phyloP scores from a whole-genome alignment of 1,140 invertebrate species.

The Centruroides sculpturatus region DNA sequence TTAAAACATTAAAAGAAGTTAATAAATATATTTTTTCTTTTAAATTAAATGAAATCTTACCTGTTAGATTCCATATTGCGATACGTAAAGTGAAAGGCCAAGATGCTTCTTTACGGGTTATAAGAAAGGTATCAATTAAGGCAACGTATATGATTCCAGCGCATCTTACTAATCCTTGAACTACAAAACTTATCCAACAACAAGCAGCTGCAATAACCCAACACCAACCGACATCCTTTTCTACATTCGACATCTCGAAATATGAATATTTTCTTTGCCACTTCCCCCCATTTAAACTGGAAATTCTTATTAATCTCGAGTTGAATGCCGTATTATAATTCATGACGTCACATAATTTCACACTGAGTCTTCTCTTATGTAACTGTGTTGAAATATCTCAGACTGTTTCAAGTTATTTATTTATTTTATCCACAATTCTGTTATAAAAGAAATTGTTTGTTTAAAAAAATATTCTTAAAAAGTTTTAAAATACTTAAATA shows the following conservation, averaged over 20 bases:
- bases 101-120: conserved; percentile 7
- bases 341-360: no score
- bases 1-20: background rate
- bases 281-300: no score
- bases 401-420: no score
- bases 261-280: background rate
- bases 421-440: no score
- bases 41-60: background rate
- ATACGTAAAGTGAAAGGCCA: conserved; percentile 16
- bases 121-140: conserved; percentile 11
- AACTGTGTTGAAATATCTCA: no score
- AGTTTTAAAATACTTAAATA: no score
- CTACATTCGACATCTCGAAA: background rate
- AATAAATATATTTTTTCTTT: no score
- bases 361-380: no score
- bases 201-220: conserved; percentile 16
- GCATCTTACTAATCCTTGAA: conserved; percentile 16
- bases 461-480: no score
- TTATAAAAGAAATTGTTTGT: no score
- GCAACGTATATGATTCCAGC: conserved; percentile 13
- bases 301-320: no score
- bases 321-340: no score
- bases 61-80: conserved; percentile 14
- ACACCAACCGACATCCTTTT: conserved; percentile 3
- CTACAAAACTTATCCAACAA: conserved; percentile 18